These are phyloP conservation scores for Litoditis marina DNA, from an alignment of 2,888 invertebrate genomes.

Conservation along the genomic window DNA sequence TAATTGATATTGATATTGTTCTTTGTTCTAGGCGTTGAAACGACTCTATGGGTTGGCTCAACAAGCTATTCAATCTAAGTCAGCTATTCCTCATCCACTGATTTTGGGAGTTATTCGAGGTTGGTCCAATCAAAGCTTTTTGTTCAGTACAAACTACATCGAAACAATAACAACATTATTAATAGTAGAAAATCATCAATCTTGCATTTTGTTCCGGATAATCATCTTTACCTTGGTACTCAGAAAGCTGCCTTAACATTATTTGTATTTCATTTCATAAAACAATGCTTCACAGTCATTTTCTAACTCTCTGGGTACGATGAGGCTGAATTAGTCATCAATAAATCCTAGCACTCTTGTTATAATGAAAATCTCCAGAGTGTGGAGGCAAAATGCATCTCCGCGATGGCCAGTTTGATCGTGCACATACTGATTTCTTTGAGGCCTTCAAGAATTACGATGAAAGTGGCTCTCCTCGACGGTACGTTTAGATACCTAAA, in stretches of 20 bases:
- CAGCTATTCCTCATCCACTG: conserved; percentile 98
- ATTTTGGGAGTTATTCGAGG: conserved; percentile 99
- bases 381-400: conserved; percentile 99
- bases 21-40: conserved; percentile 57
- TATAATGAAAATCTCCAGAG: conserved; percentile 68
- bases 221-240: too few relatives aligned
- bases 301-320: not conserved
- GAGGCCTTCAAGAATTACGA: conserved; percentile 89
- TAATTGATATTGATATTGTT: conserved; percentile 6
- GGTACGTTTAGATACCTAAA: too few relatives aligned
- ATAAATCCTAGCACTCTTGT: not conserved
- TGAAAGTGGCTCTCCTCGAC: conserved; percentile 85
- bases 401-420: conserved; percentile 94
- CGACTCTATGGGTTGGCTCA: conserved; percentile 94
- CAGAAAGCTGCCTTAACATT: not conserved
- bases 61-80: conserved; percentile 95
- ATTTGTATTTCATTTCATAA: not conserved
- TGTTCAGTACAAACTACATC: too few relatives aligned
- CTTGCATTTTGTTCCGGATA: too few relatives aligned
- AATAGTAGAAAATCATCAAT: too few relatives aligned
- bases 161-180: too few relatives aligned
- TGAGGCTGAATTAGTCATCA: too few relatives aligned
- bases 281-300: not conserved
- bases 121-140: too few relatives aligned
- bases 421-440: conserved; percentile 98